Evolutionary conservation across 2,113 vertebrate genomes (phyloP).

Genomic region (Motacilla tschutschensis): DNA sequence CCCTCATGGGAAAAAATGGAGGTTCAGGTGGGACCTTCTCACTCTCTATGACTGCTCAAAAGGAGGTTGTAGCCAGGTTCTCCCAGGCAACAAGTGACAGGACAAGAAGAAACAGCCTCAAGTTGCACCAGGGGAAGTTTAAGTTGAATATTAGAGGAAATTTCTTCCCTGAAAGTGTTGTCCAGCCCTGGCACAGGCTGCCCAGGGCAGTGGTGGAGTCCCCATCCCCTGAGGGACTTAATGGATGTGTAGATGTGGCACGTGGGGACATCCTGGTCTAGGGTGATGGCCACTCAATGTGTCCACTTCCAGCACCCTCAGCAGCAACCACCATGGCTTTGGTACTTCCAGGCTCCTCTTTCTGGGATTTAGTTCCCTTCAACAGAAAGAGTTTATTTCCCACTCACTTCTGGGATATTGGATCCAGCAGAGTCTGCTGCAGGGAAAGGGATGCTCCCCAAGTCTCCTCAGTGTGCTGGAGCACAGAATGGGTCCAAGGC

Average conservation of each 20-base stretch:
- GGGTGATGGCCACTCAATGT: no score
- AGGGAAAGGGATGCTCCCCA: not conserved
- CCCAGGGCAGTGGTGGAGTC: not conserved
- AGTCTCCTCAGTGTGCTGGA: not conserved
- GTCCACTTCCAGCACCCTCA: not conserved
- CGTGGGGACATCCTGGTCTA: not conserved
- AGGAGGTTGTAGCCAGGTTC: not conserved
- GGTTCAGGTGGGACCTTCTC: not conserved
- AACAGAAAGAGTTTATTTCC: not conserved
- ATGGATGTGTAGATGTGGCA: not conserved
- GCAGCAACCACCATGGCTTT: not conserved
- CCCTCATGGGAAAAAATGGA: not conserved
- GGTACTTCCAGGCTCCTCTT: not conserved
- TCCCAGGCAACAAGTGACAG: not conserved
- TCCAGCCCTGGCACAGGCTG: not conserved
- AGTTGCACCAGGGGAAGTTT: not conserved
- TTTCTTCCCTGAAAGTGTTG: not conserved
- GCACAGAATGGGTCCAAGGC: not conserved
- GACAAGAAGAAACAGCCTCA: not conserved
- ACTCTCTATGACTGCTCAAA: not conserved
- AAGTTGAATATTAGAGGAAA: not conserved
- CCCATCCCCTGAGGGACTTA: not conserved
- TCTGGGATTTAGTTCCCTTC: not conserved
- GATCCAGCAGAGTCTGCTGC: not conserved
- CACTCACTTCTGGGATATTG: accelerated